Percentiles rank a stretch among this genome's conserved stretches.
Conservation (phyloP, 2,797 vertebrate species). For the Urophycis tenuis region DNA sequence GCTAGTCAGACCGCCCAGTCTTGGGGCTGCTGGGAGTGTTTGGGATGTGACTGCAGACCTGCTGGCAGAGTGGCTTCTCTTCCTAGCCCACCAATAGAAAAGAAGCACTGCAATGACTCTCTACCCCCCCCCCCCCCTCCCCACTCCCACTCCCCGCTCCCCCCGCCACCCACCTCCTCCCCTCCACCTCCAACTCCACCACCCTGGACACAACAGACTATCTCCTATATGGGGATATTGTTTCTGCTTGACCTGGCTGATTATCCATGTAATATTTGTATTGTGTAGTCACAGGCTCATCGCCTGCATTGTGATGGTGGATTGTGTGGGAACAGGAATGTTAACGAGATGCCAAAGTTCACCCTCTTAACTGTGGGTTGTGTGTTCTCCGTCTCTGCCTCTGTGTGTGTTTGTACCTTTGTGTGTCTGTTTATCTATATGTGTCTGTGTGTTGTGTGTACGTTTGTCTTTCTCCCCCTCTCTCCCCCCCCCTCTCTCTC, state of each 20-base stretch:
- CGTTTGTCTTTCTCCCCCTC: not conserved
- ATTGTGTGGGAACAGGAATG: not conserved
- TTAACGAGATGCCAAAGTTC: not conserved
- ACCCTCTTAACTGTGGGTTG: not conserved
- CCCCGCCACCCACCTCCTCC: not conserved
- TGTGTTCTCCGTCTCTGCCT: not conserved
- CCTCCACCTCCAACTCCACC: not conserved
- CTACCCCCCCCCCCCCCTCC: not conserved
- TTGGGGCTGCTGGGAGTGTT: not conserved
- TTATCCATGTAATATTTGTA: not conserved
- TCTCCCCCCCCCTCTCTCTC: constrained; percentile 14
- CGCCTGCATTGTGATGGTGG: not conserved
- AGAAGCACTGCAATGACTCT: not conserved
- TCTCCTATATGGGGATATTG: not conserved
- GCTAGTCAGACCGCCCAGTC: not conserved
- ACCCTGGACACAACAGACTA: not conserved
- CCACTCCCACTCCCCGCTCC: not conserved
- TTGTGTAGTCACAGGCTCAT: not conserved
- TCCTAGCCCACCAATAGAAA: not conserved
- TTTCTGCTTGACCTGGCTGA: not conserved
- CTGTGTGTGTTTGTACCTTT: not conserved
- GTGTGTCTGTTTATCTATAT: not conserved
- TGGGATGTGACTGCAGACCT: not conserved
- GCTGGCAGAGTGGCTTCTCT: not conserved
- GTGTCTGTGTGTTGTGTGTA: not conserved